Conservation (phyloP, 2,113 vertebrate species). For the Anguilla rostrata region DNA sequence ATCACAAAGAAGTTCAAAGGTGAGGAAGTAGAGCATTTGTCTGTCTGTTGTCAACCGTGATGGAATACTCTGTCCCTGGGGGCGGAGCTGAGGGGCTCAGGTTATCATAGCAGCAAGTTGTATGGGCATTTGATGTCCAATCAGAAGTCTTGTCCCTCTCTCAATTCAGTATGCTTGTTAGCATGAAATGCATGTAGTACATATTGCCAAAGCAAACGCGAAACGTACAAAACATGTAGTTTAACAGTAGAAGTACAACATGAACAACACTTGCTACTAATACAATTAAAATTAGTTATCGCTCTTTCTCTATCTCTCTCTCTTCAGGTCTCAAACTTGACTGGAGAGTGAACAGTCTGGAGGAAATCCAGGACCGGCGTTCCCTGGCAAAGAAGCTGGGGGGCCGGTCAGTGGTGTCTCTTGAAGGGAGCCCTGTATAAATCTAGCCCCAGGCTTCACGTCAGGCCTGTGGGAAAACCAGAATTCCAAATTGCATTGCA, state of each 20-base stretch:
- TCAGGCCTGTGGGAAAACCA: constrained; percentile 42
- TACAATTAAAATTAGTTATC: neutral
- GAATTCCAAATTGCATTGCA: constrained; percentile 41
- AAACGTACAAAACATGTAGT: too few species aligned
- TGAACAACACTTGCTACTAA: neutral
- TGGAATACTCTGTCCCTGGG: neutral
- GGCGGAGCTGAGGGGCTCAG: too few species aligned
- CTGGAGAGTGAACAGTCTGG: constrained; percentile 82
- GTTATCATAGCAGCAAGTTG: too few species aligned
- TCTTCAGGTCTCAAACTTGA: constrained; percentile 85
- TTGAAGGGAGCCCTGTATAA: constrained; percentile 85
- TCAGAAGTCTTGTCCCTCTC: too few species aligned
- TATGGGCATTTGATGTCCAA: too few species aligned
- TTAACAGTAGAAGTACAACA: too few species aligned
- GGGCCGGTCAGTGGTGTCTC: constrained; percentile 71
- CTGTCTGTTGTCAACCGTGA: neutral
- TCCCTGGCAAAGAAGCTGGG: constrained; percentile 84
- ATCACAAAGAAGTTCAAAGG: constrained; percentile 87
- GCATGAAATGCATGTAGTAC: too few species aligned
- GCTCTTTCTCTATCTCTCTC: neutral
- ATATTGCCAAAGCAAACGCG: too few species aligned
- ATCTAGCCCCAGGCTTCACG: constrained; percentile 53
- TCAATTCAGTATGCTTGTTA: too few species aligned
- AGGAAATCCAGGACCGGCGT: constrained; percentile 82
- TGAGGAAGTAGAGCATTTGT: constrained; percentile 34